Evolutionary conservation across 2,797 vertebrate genomes (phyloP).

Genomic region (Glossophaga mutica): DNA sequence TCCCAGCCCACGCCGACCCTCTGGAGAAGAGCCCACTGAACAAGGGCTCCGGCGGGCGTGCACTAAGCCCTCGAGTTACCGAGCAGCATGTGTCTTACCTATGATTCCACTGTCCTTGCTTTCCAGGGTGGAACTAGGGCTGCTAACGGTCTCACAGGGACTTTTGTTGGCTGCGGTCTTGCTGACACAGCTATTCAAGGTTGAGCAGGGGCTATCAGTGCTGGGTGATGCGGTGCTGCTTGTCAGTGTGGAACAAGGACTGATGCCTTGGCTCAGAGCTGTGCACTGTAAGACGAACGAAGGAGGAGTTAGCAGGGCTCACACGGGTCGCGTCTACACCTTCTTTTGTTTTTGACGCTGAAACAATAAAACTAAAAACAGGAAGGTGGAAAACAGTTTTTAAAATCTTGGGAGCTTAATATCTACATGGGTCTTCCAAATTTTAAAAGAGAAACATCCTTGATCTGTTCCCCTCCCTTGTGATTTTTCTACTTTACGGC

Average conservation of each 20-base stretch:
- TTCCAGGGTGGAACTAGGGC: slow-evolving; percentile 98
- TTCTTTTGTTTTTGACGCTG: not conserved
- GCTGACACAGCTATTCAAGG: slow-evolving; percentile 89
- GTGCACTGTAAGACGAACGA: slow-evolving; percentile 83
- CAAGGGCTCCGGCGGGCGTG: not conserved
- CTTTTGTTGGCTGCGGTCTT: slow-evolving; percentile 86
- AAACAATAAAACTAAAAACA: not conserved
- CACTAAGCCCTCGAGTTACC: not conserved
- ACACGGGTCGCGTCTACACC: not conserved
- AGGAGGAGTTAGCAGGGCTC: slow-evolving; percentile 41
- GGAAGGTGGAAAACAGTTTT: not conserved
- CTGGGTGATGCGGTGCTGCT: slow-evolving; percentile 96
- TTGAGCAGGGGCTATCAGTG: slow-evolving; percentile 95
- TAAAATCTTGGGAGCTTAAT: not conserved
- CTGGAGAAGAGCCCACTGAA: not conserved
- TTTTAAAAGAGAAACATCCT: not conserved
- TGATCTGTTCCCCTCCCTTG: not conserved
- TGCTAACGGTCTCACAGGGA: slow-evolving; percentile 94
- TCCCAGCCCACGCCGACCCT: not conserved
- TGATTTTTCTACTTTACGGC: not conserved
- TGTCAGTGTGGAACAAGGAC: slow-evolving; percentile 96
- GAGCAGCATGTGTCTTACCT: slow-evolving; percentile 84
- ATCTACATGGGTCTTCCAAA: not conserved
- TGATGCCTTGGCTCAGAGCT: slow-evolving; percentile 90
- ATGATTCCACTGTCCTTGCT: slow-evolving; percentile 99